Percentiles rank a stretch among this genome's conserved stretches.
Evolutionary conservation across 2,888 invertebrate genomes (phyloP).

Genomic region (Nomada fabriciana): DNA sequence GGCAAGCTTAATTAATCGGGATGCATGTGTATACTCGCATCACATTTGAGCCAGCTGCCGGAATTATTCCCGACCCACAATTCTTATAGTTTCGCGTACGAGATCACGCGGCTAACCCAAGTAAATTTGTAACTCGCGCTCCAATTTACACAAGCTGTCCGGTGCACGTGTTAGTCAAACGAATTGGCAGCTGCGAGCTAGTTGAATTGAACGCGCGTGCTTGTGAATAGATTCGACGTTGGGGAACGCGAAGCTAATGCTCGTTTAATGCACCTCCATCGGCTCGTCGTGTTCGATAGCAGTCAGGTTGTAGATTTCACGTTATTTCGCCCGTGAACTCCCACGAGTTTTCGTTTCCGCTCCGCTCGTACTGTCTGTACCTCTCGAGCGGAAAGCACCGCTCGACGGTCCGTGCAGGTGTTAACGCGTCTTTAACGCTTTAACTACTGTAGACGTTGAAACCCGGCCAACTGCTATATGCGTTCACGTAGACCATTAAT

Average conservation of each 20-base stretch:
- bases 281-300: constrained; percentile 36
- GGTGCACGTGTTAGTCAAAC: constrained; percentile 56
- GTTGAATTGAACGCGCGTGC: constrained; percentile 52
- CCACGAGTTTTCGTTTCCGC: constrained; percentile 27
- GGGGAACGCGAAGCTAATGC: constrained; percentile 52
- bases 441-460: no score
- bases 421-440: constrained; percentile 42
- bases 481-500: not conserved
- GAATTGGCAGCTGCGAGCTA: constrained; percentile 60
- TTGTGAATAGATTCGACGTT: constrained; percentile 31
- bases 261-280: constrained; percentile 57
- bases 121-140: constrained; percentile 62
- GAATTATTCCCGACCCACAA: constrained; percentile 1
- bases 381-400: constrained; percentile 25
- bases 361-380: not conserved
- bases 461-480: no score
- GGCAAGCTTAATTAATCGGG: constrained; percentile 21
- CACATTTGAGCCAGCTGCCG: constrained; percentile 29
- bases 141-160: constrained; percentile 63
- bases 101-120: constrained; percentile 35
- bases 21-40: not conserved
- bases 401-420: constrained; percentile 23
- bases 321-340: constrained; percentile 28
- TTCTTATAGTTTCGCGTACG: constrained; percentile 30
- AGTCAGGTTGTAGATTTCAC: constrained; percentile 18